These are phyloP conservation scores for Drosophila murphyi DNA, from an alignment of 1,140 invertebrate genomes.

Conservation along the genomic window DNA sequence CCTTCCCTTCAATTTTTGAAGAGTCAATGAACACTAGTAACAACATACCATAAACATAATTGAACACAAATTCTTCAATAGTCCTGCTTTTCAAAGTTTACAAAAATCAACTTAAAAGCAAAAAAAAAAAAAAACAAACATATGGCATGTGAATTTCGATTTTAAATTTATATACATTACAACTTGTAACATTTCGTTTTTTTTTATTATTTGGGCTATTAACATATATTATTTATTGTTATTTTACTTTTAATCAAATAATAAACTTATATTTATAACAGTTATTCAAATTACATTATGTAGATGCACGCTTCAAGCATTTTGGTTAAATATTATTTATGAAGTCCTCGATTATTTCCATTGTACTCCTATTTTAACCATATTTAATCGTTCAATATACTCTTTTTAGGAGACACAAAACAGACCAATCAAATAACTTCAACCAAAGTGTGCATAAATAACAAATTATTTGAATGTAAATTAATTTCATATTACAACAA, in stretches of 20 bases:
- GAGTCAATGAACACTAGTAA: not conserved
- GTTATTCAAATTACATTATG: conserved; percentile 56
- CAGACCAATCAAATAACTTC: conserved; percentile 8
- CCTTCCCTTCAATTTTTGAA: conserved; percentile 17
- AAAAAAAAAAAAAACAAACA: conserved; percentile 44
- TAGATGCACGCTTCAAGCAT: conserved; percentile 76
- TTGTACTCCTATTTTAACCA: conserved; percentile 13
- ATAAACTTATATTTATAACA: conserved; percentile 29
- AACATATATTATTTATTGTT: conserved; percentile 17
- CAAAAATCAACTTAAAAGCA: conserved; percentile 39
- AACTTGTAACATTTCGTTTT: conserved; percentile 50
- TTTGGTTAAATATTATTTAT: conserved; percentile 31
- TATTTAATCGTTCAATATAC: conserved; percentile 8
- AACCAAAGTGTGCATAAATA: conserved; percentile 32
- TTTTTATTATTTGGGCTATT: conserved; percentile 32
- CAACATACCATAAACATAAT: not conserved
- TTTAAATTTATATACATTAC: conserved; percentile 64
- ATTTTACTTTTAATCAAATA: conserved; percentile 8
- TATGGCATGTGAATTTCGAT: conserved; percentile 82
- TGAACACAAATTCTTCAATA: conserved; percentile 11
- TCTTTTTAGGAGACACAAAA: conserved; percentile 19
- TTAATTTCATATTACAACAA: conserved; percentile 35
- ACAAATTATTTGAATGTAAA: not conserved
- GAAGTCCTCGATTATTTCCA: not conserved
- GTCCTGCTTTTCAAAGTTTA: not conserved